Conservation (phyloP, 2,113 vertebrate genomes). For the Vidua chalybeata region DNA sequence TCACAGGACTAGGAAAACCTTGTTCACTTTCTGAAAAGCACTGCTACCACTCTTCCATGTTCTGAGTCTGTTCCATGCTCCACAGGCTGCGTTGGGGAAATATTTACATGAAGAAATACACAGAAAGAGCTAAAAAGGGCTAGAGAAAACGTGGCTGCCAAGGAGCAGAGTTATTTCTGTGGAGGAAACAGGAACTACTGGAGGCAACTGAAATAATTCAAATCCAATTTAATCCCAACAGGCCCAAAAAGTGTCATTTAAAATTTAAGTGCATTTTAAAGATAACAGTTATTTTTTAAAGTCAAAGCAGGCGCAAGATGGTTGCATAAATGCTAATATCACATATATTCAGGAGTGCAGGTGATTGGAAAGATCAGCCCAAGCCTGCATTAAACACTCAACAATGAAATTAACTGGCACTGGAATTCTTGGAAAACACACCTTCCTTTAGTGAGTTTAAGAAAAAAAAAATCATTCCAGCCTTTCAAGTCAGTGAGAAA, state of each 20-base stretch:
- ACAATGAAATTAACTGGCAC: not conserved
- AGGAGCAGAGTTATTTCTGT: not conserved
- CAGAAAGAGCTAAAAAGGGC: slow-evolving; percentile 4
- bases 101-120: slow-evolving; percentile 47
- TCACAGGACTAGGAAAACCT: not conserved
- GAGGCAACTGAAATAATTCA: not conserved
- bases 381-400: not conserved
- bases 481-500: not conserved
- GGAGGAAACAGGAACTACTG: slow-evolving; percentile 23
- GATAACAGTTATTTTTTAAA: not conserved
- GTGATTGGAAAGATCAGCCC: not conserved
- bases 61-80: not conserved
- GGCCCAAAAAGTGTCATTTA: not conserved
- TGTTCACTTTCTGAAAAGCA: not conserved
- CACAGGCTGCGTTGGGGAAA: not conserved
- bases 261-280: not conserved
- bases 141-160: not conserved
- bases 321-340: not conserved
- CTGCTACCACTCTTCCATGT: not conserved
- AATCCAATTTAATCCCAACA: not conserved
- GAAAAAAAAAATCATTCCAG: not conserved
- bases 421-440: not conserved
- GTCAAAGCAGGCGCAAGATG: not conserved
- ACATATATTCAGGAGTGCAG: not conserved
- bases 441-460: not conserved